Conservation (phyloP, 2,797 vertebrate genomes). For the Tadarida brasiliensis region DNA sequence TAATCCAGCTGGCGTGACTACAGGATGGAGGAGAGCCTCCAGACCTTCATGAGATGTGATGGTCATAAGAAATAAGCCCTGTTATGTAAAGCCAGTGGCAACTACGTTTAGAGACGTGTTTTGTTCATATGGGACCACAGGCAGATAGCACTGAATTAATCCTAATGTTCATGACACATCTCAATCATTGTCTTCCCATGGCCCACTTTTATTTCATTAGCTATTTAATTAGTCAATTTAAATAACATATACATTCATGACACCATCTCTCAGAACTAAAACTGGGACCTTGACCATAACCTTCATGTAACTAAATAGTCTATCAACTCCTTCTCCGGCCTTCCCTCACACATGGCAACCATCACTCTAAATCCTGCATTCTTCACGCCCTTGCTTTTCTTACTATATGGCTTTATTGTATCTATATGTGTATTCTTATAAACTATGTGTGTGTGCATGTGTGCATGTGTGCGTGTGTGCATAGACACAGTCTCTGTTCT, state of each 20-base stretch:
- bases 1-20: not conserved
- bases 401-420: not conserved
- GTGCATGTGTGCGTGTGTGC: not conserved
- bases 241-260: not conserved
- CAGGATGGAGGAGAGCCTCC: not conserved
- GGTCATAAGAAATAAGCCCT: not conserved
- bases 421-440: not conserved
- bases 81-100: not conserved
- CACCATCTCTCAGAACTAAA: not conserved
- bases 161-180: not conserved
- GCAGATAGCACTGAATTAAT: constrained; percentile 1
- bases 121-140: not conserved
- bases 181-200: not conserved
- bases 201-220: not conserved
- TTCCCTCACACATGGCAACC: not conserved
- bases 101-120: not conserved
- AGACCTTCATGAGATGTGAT: not conserved
- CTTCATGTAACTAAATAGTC: not conserved
- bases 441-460: not conserved
- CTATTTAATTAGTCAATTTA: constrained; percentile 19
- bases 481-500: not conserved
- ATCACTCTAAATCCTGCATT: not conserved
- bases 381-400: not conserved
- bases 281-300: not conserved
- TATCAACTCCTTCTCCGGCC: not conserved